Base-by-base conservation (phyloP, 2,797 vertebrate species). In the Adrianichthys oophorus region DNA sequence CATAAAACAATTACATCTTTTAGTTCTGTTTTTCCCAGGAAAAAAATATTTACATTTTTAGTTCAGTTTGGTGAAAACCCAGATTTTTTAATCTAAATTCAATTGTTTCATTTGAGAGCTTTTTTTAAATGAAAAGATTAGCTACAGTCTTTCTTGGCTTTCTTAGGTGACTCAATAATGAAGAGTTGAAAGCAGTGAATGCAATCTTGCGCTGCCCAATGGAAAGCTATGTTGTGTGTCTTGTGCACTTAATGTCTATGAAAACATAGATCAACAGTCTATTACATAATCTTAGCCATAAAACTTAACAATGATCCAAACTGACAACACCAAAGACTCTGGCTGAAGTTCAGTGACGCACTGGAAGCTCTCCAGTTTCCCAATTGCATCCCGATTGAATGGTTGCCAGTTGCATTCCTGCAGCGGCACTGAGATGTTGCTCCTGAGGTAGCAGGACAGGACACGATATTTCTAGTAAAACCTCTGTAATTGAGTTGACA, bases 401-500 rank as follows among this genome's bases (percentile, higher is more conserved):
- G 48, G 40, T 53, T 63, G 65, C 56, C 32, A 32, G 32, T 32
- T 32, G 32, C 32, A 32, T 13, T 45, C 52, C 58, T 66, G 19
- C 3, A 21, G 19, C 19, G 19, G 44, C 61, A 58, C 54, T 65
- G 26, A 56, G 51, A 65, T 76, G 74, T 74, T 76, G 15, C 69
- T 69, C 63, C 59, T 80, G 50, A 85, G 61, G 32, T 64, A 65
- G 62, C 47, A 29, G 59, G 76, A 78, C 69, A 75, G 52, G 62
- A 87, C 80, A 82, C 68, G 72, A 59, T 74, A 83, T 84, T 85
- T 91, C 82, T 81, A 68, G 73, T 80, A 72, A 87, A 87, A 80
- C n/a, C 32, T 48, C 68, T 69, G 69, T 78, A 84, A 89, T 85
- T 85, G 83, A 75, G 59, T 84, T 85, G 87, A 83, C 87, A 80